A percentile compares a stretch with the other conserved stretches of the same genome.
phyloP scores from a whole-genome alignment of 2,113 vertebrate species.

The Agapornis roseicollis region DNA sequence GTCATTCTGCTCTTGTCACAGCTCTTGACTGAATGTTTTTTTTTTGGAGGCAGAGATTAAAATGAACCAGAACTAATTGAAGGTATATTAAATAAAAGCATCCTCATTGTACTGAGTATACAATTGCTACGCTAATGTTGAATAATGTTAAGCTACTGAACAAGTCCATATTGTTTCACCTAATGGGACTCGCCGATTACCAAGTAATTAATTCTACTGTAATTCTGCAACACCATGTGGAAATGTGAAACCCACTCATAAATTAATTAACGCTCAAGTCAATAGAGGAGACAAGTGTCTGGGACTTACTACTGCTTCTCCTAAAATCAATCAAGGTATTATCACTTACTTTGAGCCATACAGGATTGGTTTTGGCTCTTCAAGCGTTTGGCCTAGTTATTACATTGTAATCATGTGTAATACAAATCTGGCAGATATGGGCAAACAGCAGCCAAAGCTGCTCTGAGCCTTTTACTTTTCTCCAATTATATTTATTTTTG shows the following conservation, averaged over 20 bases:
- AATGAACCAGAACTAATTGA: slow-evolving; percentile 63
- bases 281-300: slow-evolving; percentile 48
- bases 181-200: slow-evolving; percentile 49
- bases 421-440: background rate
- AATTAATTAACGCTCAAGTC: slow-evolving; percentile 53
- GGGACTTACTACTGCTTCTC: slow-evolving; percentile 1
- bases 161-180: slow-evolving; percentile 47
- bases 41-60: slow-evolving; percentile 42
- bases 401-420: background rate
- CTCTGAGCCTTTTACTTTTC: background rate
- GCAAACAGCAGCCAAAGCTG: background rate
- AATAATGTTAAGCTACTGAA: slow-evolving; percentile 40
- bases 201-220: slow-evolving; percentile 58
- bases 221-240: slow-evolving; percentile 24
- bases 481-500: background rate
- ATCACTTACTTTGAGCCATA: background rate
- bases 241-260: slow-evolving; percentile 44
- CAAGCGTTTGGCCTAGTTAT: background rate
- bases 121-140: background rate
- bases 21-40: slow-evolving; percentile 14
- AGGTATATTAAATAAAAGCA: slow-evolving; percentile 52
- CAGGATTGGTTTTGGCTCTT: background rate
- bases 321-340: slow-evolving; percentile 33
- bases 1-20: slow-evolving; percentile 29
- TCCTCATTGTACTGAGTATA: slow-evolving; percentile 36